Evolutionary conservation across 2,888 invertebrate genomes (phyloP).

Genomic region (Andrena praecox): DNA sequence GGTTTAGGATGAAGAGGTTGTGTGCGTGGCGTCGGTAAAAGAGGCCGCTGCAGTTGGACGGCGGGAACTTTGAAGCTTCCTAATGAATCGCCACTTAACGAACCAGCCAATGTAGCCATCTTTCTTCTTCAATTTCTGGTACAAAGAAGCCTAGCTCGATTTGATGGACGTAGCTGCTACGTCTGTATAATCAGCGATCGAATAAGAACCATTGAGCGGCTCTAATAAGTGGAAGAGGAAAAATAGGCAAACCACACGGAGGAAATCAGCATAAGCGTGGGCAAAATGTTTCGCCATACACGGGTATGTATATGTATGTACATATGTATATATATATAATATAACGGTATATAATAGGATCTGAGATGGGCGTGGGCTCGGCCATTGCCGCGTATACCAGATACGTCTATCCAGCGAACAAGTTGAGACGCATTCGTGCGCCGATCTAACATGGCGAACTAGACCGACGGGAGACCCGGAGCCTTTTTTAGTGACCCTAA

Average conservation of each 20-base stretch:
- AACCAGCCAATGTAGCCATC: background rate
- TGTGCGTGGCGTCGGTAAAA: slow-evolving; percentile 34
- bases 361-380: slow-evolving; percentile 76
- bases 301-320: too few relatives aligned
- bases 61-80: slow-evolving; percentile 24
- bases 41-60: slow-evolving; percentile 34
- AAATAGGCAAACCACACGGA: background rate
- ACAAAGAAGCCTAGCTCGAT: background rate
- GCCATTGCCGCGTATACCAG: slow-evolving; percentile 30
- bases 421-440: slow-evolving; percentile 56
- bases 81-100: slow-evolving; percentile 39
- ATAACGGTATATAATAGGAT: slow-evolving; percentile 78
- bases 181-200: background rate
- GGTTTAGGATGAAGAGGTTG: background rate
- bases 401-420: slow-evolving; percentile 39
- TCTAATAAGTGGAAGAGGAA: background rate
- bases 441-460: slow-evolving; percentile 70
- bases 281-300: slow-evolving; percentile 59
- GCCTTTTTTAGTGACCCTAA: slow-evolving; percentile 74
- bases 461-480: slow-evolving; percentile 71
- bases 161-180: background rate
- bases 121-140: background rate
- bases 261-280: slow-evolving; percentile 43
- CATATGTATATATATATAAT: slow-evolving; percentile 77
- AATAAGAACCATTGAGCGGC: background rate